Evolutionary conservation across 2,888 invertebrate genomes (phyloP).

Genomic region (Candidula unifasciata): DNA sequence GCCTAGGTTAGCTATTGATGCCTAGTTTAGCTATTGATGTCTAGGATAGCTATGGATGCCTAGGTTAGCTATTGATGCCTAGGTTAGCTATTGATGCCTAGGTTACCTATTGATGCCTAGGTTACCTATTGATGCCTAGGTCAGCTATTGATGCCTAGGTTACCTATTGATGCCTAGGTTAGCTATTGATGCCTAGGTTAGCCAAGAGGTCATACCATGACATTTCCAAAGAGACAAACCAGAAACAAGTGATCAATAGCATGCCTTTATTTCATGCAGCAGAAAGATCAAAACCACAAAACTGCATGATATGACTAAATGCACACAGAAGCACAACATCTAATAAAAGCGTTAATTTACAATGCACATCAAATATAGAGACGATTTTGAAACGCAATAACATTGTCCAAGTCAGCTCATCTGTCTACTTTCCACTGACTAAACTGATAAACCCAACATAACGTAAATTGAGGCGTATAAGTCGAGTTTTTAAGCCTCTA

Average conservation of each 20-base stretch:
- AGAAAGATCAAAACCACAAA: slow-evolving; percentile 30
- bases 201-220: background rate
- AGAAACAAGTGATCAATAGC: background rate
- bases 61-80: no score
- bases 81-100: no score
- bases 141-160: no score
- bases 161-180: no score
- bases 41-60: no score
- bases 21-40: no score
- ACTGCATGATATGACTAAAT: slow-evolving; percentile 17
- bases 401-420: background rate
- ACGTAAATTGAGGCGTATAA: no score
- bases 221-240: background rate
- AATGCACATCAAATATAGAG: slow-evolving; percentile 1
- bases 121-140: no score
- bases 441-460: background rate
- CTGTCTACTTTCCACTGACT: background rate
- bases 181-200: background rate
- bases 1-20: no score
- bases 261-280: slow-evolving; percentile 48
- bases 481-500: no score
- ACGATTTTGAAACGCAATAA: background rate
- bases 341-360: slow-evolving; percentile 21
- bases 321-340: slow-evolving; percentile 26
- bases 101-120: no score